Conservation (phyloP, 2,888 invertebrate genomes). For the Ganaspis brasiliensis region DNA sequence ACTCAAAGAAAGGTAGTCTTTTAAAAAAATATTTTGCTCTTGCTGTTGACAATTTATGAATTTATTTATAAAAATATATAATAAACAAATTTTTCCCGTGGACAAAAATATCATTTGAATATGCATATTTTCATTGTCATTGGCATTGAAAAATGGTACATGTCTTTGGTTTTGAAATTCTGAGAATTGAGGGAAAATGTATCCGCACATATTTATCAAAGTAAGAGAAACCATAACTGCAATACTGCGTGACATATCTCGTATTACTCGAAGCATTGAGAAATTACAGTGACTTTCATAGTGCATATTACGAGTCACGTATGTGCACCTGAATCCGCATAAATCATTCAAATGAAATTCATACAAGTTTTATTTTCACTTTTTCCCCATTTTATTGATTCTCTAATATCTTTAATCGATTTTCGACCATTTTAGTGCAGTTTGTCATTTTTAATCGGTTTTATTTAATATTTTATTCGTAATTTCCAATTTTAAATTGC, state of each 20-base stretch:
- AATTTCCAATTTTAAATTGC: too few relatives aligned
- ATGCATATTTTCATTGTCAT: too few relatives aligned
- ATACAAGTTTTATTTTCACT: not conserved
- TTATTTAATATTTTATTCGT: too few relatives aligned
- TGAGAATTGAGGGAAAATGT: not conserved
- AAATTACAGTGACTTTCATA: constrained; percentile 61
- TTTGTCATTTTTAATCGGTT: too few relatives aligned
- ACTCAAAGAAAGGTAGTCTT: too few relatives aligned
- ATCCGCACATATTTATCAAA: constrained; percentile 53
- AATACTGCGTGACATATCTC: constrained; percentile 60
- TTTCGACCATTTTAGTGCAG: too few relatives aligned
- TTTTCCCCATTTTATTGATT: not conserved
- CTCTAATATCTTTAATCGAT: too few relatives aligned
- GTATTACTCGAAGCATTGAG: constrained; percentile 62
- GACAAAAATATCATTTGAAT: too few relatives aligned
- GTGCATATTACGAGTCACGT: constrained; percentile 57
- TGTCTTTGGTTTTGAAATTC: not conserved
- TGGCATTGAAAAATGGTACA: not conserved
- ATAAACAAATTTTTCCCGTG: too few relatives aligned
- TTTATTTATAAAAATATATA: too few relatives aligned
- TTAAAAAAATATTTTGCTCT: too few relatives aligned
- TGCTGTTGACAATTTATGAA: too few relatives aligned
- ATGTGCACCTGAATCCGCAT: constrained; percentile 66
- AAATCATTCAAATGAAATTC: constrained; percentile 72
- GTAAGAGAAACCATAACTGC: constrained; percentile 53